Evolutionary conservation across 2,888 invertebrate species (phyloP), one percentile per base, ranked within the genome.

Genomic region (Isotomurus palustris): DNA sequence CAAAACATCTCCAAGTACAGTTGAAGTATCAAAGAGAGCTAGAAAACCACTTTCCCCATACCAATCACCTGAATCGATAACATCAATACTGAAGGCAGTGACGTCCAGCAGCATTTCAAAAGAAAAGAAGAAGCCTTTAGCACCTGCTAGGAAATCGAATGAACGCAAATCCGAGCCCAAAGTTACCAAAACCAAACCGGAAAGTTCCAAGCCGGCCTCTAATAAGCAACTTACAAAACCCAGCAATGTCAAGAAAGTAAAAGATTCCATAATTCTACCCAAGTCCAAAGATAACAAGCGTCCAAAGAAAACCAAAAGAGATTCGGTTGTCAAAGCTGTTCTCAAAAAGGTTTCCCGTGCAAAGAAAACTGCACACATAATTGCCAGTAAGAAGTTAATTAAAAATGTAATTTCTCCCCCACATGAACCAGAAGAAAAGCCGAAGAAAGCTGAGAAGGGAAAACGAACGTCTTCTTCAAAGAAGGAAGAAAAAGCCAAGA

Each of bases 1-100:
- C n/a, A n/a, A n/a, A n/a, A n/a, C n/a, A n/a, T n/a, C n/a, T n/a
- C n/a, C n/a, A n/a, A n/a, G n/a, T n/a, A n/a, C n/a, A n/a, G n/a
- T n/a, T n/a, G n/a, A n/a, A n/a, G n/a, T 17, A 40, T 64, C 64
- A 2, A 64, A 61, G 29, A 12, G 64, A 38, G 45, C 58, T 2
- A 38, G 60, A 2, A 32, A 25, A 2, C 45, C 45, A 1, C 35
- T 29, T 38, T 14, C 58, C 3, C 58, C 64, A 1, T 64, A 64
- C 24, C 64, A 64, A 35, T 38, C 60, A 2, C 64, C 60, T 5
- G 60, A 49, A 19, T 58, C 60, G 2, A 29, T 61, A 3, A 22
- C 3, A 8, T 32, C 29, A 22, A n/a, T 44, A 8, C 25, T 29
- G 28, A 47, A 47, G 28, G n/a, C 17, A 6, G 40, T 14, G 17